Evolutionary conservation across 2,113 vertebrate genomes (phyloP), one percentile per base, ranked within the genome.

Genomic region (Dendropsophus ebraccatus): DNA sequence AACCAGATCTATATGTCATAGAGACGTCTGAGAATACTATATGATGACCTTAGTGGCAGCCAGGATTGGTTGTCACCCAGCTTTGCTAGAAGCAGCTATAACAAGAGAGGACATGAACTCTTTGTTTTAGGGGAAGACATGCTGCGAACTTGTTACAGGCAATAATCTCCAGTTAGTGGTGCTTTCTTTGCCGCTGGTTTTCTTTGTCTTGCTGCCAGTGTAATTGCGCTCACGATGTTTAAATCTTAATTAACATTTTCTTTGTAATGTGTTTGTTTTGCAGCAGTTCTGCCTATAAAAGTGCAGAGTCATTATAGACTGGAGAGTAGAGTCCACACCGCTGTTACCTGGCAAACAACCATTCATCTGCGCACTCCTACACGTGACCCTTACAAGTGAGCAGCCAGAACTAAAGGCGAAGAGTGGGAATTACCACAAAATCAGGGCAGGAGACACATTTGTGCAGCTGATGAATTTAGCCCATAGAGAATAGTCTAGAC

Each of bases 171-270:
- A 4, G 72, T 25, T 49, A 23, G 28, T 2, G n/a, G 5, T 1
- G 12, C 2, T 16, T 75, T 49, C 45, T 16, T 75, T 16, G 23
- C 45, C 13, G 12, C 45, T 47, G 11, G 49, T 75, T 75, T 49
- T 25, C 72, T 75, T 25, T 49, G 41, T 47, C 70, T 49, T 75
- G 49, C 72, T 28, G 30, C 67, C 30, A 8, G 16, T 70, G 37
- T 50, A 76, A 76, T 50, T 76, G 13, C 11, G 1, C 73, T 50
- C 12, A 30, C 25, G 21, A 25, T 74, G 65, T 28, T 41, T 50
- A 4, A 50, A 45, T 50, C 37, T 76, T 76, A 76, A 76, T 76
- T 76, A 76, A 76, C 73, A 30, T 50, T 76, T 76, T 50, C 35
- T 23, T 70, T 37, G 19, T 70, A 41, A 70, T 41, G 35, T 70